Percentiles rank a stretch among this genome's conserved stretches.
Evolutionary conservation across 1,140 invertebrate species (phyloP).

Genomic region (Ericerus pela): DNA sequence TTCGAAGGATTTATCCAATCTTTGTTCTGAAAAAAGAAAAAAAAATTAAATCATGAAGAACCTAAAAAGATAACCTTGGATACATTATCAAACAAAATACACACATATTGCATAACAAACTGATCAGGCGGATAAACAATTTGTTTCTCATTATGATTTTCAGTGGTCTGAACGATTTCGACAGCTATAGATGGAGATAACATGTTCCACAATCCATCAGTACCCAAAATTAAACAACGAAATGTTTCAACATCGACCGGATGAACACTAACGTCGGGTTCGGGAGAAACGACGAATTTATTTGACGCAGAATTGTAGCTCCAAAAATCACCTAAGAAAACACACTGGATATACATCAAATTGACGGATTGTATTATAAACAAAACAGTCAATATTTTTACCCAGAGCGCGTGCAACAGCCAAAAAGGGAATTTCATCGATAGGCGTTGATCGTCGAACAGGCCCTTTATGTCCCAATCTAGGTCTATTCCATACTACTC

Average conservation of each 20-base stretch:
- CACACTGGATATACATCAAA: slow-evolving; percentile 5
- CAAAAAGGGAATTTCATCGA: slow-evolving; percentile 91
- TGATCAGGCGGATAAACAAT: slow-evolving; percentile 11
- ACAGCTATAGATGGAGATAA: slow-evolving; percentile 70
- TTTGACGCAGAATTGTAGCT: slow-evolving; percentile 81
- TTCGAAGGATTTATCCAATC: slow-evolving; percentile 80
- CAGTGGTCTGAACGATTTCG: slow-evolving; percentile 62
- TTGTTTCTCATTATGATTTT: slow-evolving; percentile 54
- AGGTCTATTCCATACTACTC: slow-evolving; percentile 93
- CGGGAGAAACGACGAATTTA: slow-evolving; percentile 91
- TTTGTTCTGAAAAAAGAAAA: slow-evolving; percentile 13
- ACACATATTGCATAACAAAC: slow-evolving; percentile 29
- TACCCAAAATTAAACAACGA: slow-evolving; percentile 85
- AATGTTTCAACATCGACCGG: slow-evolving; percentile 61
- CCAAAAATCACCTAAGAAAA: slow-evolving; percentile 74
- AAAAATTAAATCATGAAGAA: background rate
- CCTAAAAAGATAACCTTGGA: background rate
- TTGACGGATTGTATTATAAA: background rate
- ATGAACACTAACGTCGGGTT: slow-evolving; percentile 83
- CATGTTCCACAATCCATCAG: slow-evolving; percentile 96
- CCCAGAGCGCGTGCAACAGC: slow-evolving; percentile 86
- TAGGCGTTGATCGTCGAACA: slow-evolving; percentile 61
- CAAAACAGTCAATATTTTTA: slow-evolving; percentile 26
- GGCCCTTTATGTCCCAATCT: slow-evolving; percentile 62
- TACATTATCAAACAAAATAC: slow-evolving; percentile 9